Conservation (phyloP, 2,888 invertebrate genomes). For the Drosophila cracens region DNA sequence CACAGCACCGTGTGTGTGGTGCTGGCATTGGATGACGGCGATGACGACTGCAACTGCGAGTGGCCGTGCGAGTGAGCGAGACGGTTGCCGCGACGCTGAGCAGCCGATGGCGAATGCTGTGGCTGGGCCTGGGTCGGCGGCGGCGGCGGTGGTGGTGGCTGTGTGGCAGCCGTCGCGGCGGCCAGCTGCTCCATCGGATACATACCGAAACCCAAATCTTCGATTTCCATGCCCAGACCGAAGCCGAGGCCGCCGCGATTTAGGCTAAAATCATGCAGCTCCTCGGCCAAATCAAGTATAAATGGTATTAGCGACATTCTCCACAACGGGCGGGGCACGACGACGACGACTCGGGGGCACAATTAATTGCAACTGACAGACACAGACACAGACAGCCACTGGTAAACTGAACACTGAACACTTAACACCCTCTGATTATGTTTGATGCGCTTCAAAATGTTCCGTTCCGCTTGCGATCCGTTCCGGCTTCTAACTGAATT, state of each 20-base stretch:
- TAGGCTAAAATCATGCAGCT: slow-evolving; percentile 67
- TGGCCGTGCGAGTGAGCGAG: slow-evolving; percentile 43
- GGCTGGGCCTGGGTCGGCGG: slow-evolving; percentile 47
- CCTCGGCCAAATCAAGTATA: slow-evolving; percentile 79
- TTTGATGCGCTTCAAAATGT: slow-evolving; percentile 22
- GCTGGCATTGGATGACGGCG: not conserved
- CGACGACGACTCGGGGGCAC: not conserved
- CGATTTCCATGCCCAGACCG: slow-evolving; percentile 71
- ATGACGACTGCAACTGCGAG: slow-evolving; percentile 18
- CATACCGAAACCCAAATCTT: slow-evolving; percentile 82
- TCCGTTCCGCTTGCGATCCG: slow-evolving; percentile 59
- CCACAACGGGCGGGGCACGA: slow-evolving; percentile 7
- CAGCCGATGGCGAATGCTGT: slow-evolving; percentile 49
- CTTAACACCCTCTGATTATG: slow-evolving; percentile 18
- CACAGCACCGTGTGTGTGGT: slow-evolving; percentile 50
- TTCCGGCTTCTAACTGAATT: slow-evolving; percentile 73
- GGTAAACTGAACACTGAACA: slow-evolving; percentile 11
- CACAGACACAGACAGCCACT: slow-evolving; percentile 17
- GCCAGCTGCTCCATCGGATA: slow-evolving; percentile 79
- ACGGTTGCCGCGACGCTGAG: slow-evolving; percentile 43
- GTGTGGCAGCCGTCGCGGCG: slow-evolving; percentile 51
- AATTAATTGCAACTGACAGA: slow-evolving; percentile 20
- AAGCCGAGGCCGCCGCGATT: slow-evolving; percentile 55
- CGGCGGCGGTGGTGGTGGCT: slow-evolving; percentile 22
- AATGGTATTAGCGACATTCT: slow-evolving; percentile 81